Percentiles rank a stretch among this genome's conserved stretches.
Conservation (phyloP, 2,797 vertebrate species). For the Pangasius larnaudii region DNA sequence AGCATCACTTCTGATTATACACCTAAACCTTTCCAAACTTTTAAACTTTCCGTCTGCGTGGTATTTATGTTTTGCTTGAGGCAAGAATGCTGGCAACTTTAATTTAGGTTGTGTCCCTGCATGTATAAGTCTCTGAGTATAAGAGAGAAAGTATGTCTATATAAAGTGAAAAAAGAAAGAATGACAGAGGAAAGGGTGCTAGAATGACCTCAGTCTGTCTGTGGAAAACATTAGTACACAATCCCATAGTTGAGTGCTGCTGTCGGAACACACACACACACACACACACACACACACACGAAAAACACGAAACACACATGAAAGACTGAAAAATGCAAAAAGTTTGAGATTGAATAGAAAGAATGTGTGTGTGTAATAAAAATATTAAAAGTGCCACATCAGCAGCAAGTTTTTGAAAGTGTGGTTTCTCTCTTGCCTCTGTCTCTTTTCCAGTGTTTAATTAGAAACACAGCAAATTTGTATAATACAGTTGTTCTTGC, state of each 20-base stretch:
- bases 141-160: slow-evolving; percentile 1
- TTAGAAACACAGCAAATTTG: neutral
- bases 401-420: slow-evolving; percentile 22
- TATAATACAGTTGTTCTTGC: neutral
- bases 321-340: neutral
- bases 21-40: neutral
- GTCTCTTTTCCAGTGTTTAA: slow-evolving; percentile 46
- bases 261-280: slow-evolving; percentile 27
- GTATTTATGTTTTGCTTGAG: slow-evolving; percentile 18
- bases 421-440: slow-evolving; percentile 9
- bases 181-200: neutral
- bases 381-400: neutral
- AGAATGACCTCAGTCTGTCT: slow-evolving; percentile 25
- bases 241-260: neutral
- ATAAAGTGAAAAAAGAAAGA: slow-evolving; percentile 15
- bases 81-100: slow-evolving; percentile 3
- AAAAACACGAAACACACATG: neutral
- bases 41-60: neutral
- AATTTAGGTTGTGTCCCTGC: slow-evolving; percentile 16
- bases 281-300: slow-evolving; percentile 2
- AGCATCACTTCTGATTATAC: slow-evolving; percentile 4
- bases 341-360: neutral
- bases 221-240: slow-evolving; percentile 37
- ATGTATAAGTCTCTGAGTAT: neutral
- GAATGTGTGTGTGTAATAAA: neutral